phyloP scores from a whole-genome alignment of 2,888 invertebrate genomes.

The Diarsia rubi region DNA sequence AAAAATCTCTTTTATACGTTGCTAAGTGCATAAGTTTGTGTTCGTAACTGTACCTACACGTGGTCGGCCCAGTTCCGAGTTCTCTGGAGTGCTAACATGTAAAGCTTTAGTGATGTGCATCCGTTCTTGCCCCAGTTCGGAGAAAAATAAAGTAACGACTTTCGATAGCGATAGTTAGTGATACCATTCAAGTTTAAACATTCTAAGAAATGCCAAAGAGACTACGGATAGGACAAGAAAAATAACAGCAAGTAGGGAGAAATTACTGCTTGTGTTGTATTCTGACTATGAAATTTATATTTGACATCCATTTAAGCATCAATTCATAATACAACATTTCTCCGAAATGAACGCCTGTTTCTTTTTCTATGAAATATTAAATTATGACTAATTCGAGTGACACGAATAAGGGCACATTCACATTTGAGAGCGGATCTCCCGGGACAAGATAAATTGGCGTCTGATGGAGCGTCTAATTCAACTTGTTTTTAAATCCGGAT shows the following conservation, averaged over 20 bases:
- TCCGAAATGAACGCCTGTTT: slow-evolving; percentile 6
- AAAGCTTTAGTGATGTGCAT: neutral
- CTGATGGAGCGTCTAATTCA: slow-evolving; percentile 45
- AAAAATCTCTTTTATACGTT: neutral
- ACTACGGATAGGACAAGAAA: neutral
- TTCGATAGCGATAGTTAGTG: neutral
- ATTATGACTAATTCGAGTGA: slow-evolving; percentile 7
- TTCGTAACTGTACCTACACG: slow-evolving; percentile 1
- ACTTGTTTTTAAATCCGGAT: slow-evolving; percentile 57
- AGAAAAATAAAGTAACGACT: slow-evolving; percentile 4
- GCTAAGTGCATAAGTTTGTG: neutral
- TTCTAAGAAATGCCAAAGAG: neutral
- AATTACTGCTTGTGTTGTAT: neutral
- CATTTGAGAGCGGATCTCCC: slow-evolving; percentile 11
- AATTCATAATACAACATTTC: slow-evolving; percentile 2
- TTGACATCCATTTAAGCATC: neutral
- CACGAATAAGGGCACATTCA: slow-evolving; percentile 6
- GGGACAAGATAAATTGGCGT: slow-evolving; percentile 46
- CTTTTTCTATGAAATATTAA: slow-evolving; percentile 18
- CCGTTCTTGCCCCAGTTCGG: slow-evolving; percentile 12
- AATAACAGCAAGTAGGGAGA: neutral
- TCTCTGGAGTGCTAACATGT: slow-evolving; percentile 29
- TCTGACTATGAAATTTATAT: slow-evolving; percentile 11
- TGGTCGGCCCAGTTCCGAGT: slow-evolving; percentile 16
- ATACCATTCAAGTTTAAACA: neutral